A percentile compares a stretch with the other conserved stretches of the same genome.
phyloP scores from a whole-genome alignment of 2,113 vertebrate genomes.

The Siniperca knerii region DNA sequence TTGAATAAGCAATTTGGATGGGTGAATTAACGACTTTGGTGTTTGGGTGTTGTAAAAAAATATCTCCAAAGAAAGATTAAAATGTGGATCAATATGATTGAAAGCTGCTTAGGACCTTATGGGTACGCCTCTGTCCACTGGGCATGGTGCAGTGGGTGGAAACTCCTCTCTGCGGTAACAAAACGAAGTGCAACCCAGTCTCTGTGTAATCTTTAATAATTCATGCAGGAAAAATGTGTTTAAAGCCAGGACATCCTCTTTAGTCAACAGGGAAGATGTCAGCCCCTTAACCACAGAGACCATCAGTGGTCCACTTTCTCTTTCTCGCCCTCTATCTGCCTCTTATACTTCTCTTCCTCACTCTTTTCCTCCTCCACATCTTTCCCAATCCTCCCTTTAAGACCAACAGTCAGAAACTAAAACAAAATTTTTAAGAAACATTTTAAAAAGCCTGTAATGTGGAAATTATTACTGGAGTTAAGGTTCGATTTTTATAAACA shows the following conservation, averaged over 20 bases:
- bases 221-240: conserved; percentile 85
- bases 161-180: conserved; percentile 82
- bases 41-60: conserved; percentile 84
- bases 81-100: conserved; percentile 95
- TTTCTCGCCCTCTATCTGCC: conserved; percentile 6
- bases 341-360: conserved; percentile 23
- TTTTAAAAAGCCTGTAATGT: conserved; percentile 47
- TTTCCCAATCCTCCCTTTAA: conserved; percentile 34
- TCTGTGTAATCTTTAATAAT: conserved; percentile 87
- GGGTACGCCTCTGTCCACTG: conserved; percentile 84
- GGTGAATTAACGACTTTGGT: conserved; percentile 95
- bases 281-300: conserved; percentile 74
- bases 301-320: conserved; percentile 61
- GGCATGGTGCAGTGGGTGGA: conserved; percentile 80
- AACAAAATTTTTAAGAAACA: conserved; percentile 48
- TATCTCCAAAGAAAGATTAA: conserved; percentile 96
- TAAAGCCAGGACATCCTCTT: conserved; percentile 83
- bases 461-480: neutral
- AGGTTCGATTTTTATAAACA: neutral
- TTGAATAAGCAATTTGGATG: conserved; percentile 98
- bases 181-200: conserved; percentile 78
- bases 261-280: conserved; percentile 83
- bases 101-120: conserved; percentile 87
- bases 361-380: conserved; percentile 32
- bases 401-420: conserved; percentile 2